phyloP scores from a whole-genome alignment of 2,113 vertebrate genomes.

The Trogon melanurus region DNA sequence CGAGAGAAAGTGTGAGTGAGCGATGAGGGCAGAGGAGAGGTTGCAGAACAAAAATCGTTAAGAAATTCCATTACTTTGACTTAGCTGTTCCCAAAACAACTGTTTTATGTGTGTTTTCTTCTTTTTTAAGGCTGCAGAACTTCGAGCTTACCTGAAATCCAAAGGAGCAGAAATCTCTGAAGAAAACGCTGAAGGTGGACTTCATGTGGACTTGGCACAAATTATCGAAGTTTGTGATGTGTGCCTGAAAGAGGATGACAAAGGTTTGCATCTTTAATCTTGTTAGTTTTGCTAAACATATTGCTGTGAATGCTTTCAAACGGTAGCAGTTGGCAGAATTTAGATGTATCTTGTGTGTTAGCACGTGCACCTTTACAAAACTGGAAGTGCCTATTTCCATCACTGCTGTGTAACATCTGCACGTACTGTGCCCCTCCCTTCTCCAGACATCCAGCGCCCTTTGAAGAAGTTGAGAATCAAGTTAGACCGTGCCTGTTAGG shows the following conservation, averaged over 20 bases:
- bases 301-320: accelerated
- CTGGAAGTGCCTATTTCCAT: not conserved
- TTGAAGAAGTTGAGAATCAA: not conserved
- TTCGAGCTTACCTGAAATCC: conserved; percentile 91
- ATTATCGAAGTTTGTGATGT: conserved; percentile 97
- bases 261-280: conserved; percentile 80
- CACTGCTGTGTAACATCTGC: not conserved
- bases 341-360: not conserved
- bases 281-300: not conserved
- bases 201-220: conserved; percentile 92
- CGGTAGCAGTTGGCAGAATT: not conserved
- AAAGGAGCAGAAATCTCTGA: conserved; percentile 97
- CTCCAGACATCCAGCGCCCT: not conserved
- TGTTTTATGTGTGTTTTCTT: not conserved
- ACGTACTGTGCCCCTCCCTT: not conserved
- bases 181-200: conserved; percentile 93
- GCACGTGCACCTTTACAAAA: not conserved
- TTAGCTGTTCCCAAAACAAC: not conserved
- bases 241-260: conserved; percentile 95
- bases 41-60: not conserved
- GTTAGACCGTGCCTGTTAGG: not conserved
- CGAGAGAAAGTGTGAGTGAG: not conserved
- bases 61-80: not conserved
- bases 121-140: conserved; percentile 86
- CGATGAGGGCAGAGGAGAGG: not conserved